A percentile compares a stretch with the other conserved stretches of the same genome.
Conservation (phyloP, 2,113 vertebrate genomes). For the Pollachius pollachius region DNA sequence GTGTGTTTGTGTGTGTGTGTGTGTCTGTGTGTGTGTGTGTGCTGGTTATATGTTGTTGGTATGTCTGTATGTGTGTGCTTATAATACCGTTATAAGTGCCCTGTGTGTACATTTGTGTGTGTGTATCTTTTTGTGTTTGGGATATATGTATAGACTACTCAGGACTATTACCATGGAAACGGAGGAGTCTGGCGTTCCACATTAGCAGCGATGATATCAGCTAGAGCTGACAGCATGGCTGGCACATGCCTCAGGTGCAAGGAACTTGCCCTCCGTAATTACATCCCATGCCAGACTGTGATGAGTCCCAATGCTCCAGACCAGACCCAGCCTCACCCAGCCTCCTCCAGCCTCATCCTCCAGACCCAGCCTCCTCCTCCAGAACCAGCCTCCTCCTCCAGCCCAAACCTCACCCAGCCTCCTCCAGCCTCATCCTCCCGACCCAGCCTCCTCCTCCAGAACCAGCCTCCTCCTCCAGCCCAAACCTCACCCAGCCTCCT, state of each 20-base stretch:
- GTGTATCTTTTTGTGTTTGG: too few relatives aligned
- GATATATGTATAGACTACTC: too few relatives aligned
- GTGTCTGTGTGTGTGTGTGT: too few relatives aligned
- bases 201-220: slow-evolving; percentile 61
- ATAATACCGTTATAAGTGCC: too few relatives aligned
- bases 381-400: background rate
- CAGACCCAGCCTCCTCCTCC: background rate
- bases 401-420: slow-evolving; percentile 10
- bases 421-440: background rate
- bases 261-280: slow-evolving; percentile 63
- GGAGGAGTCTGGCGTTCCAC: slow-evolving; percentile 52
- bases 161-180: too few relatives aligned
- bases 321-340: slow-evolving; percentile 39
- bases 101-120: too few relatives aligned
- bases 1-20: too few relatives aligned
- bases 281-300: slow-evolving; percentile 67
- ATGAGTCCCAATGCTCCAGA: slow-evolving; percentile 56
- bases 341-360: slow-evolving; percentile 15
- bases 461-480: background rate
- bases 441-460: too few relatives aligned
- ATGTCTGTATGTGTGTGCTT: too few relatives aligned
- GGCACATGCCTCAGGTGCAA: slow-evolving; percentile 49
- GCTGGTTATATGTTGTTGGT: too few relatives aligned
- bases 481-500: slow-evolving; percentile 41
- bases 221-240: slow-evolving; percentile 58